A percentile compares a stretch with the other conserved stretches of the same genome.
phyloP scores from a whole-genome alignment of 2,113 vertebrate genomes.

The Lamprotornis superbus region DNA sequence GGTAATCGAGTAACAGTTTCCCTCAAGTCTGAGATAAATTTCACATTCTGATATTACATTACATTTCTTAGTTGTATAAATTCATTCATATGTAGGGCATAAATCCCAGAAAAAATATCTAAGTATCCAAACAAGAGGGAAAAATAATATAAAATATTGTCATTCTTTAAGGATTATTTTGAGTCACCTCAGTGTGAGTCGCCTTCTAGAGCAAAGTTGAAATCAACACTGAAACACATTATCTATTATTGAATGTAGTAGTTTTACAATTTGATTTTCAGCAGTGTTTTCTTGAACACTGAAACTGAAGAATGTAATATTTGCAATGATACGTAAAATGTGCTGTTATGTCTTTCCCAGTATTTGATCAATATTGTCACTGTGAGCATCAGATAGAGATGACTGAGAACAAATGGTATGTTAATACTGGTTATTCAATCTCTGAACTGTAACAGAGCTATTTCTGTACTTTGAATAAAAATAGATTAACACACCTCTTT shows the following conservation, averaged over 20 bases:
- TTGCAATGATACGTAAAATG: constrained; percentile 4
- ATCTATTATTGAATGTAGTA: background rate
- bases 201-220: background rate
- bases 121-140: constrained; percentile 7
- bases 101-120: constrained; percentile 13
- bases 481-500: constrained; percentile 66
- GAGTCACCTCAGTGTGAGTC: background rate
- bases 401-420: background rate
- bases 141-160: constrained; percentile 13
- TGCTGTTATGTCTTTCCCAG: constrained; percentile 9
- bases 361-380: constrained; percentile 61
- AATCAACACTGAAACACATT: constrained; percentile 3
- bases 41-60: background rate
- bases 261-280: constrained; percentile 6
- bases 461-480: constrained; percentile 70
- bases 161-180: background rate
- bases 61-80: constrained; percentile 18
- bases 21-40: constrained; percentile 8
- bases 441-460: constrained; percentile 53
- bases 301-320: constrained; percentile 18
- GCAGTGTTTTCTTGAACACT: constrained; percentile 26
- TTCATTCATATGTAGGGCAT: background rate
- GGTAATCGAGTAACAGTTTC: constrained; percentile 15
- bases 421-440: constrained; percentile 52
- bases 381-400: constrained; percentile 31